Evolutionary conservation across 1,140 invertebrate species (phyloP), one percentile per base, ranked within the genome.

Genomic region (Anagrus nilaparvatae): DNA sequence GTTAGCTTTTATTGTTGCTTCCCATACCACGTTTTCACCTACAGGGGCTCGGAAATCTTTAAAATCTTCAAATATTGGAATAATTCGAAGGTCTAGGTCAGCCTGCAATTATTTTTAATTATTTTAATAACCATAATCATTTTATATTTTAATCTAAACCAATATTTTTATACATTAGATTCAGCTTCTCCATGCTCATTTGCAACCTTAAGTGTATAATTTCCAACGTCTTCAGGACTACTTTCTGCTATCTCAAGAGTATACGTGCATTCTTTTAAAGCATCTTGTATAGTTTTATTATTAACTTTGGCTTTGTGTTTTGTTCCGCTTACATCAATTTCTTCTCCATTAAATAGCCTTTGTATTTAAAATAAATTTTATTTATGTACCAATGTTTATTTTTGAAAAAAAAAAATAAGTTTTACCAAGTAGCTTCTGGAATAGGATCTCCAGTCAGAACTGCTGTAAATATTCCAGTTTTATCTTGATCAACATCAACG

Each of bases 381-480:
- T 29, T 38, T 28, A 20, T 18, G 4, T 5, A 18, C 29, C n/a
- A 32, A 34, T 19, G 25, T 12, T 18, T 30, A 38, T 12, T 41
- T 17, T 25, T 3, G 21, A 24, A 35, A 12, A 25, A 35, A 33
- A 9, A 40, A 25, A 14, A 27, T n/a, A n/a, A 20, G 33, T 42
- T 54, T 45, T 63, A 76, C 78, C 78, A 81, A 50, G 55, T 67
- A 5, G 73, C 53, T 18, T 76, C 72, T 12, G 78, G 77, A 38
- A 78, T 60, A 0, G 87, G 91, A 68, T 92, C 85, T 14, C 82
- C 90, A 29, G 81, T 79, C 39, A 93, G 77, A 17, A 84, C 73
- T 13, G 83, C 79, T 21, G 74, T 75, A 45, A 94, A 77, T n/a
- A 75, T 75, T 3, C 81, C 80, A 2, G 77, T 70, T 38, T 79